A percentile compares a stretch with the other conserved stretches of the same genome.
Evolutionary conservation across 2,113 vertebrate genomes (phyloP).

Genomic region (Rhinolophus ferrumequinum): DNA sequence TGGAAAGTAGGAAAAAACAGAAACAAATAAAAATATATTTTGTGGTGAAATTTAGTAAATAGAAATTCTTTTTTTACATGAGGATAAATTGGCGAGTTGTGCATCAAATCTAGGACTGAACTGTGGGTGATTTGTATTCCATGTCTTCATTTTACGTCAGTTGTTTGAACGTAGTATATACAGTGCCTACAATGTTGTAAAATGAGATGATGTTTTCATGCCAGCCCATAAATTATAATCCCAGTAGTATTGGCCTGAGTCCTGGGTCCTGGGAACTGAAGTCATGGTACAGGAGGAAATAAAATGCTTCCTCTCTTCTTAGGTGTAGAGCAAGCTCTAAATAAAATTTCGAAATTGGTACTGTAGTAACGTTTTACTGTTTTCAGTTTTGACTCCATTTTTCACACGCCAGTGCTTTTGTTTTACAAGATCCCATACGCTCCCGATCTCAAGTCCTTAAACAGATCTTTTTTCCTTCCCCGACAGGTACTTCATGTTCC

Average conservation of each 20-base stretch:
- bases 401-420: background rate
- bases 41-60: conserved; percentile 1
- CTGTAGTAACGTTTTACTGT: background rate
- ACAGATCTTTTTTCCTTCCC: background rate
- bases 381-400: background rate
- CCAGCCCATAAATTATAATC: background rate
- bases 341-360: conserved; percentile 38
- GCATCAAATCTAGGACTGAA: background rate
- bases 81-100: background rate
- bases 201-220: background rate
- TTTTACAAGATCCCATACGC: background rate
- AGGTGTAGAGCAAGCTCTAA: background rate
- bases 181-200: background rate
- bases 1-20: no score
- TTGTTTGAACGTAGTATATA: background rate
- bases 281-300: background rate
- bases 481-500: background rate
- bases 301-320: conserved; percentile 7
- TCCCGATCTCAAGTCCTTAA: background rate
- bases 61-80: background rate
- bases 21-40: background rate
- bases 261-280: background rate
- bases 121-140: background rate
- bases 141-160: background rate
- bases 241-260: background rate